Evolutionary conservation across 2,113 vertebrate species (phyloP).

Genomic region (Podarcis raffonei): DNA sequence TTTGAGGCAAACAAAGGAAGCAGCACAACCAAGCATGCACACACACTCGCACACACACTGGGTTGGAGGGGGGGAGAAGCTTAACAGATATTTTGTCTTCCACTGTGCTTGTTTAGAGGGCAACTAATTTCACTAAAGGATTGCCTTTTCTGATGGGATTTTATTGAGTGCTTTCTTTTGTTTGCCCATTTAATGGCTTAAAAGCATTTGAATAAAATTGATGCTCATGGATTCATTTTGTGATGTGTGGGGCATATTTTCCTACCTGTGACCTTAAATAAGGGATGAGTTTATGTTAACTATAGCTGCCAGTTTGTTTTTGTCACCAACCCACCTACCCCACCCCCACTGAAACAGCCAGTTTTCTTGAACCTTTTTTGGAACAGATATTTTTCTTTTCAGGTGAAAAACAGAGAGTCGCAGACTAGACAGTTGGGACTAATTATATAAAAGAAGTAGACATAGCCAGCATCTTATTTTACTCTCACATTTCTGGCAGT

Average conservation of each 20-base stretch:
- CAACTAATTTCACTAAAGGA: background rate
- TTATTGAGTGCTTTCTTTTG: background rate
- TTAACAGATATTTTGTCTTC: background rate
- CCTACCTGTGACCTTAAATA: background rate
- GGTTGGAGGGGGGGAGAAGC: background rate
- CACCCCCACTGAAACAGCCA: background rate
- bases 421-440: background rate
- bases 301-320: background rate
- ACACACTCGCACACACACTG: background rate
- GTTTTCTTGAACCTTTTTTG: background rate
- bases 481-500: background rate
- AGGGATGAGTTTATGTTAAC: background rate
- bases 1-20: constrained; percentile 75
- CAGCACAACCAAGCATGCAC: constrained; percentile 29
- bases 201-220: background rate
- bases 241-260: background rate
- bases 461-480: background rate
- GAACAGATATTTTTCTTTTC: background rate
- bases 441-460: background rate
- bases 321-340: too few species aligned
- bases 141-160: background rate
- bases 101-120: background rate
- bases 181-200: background rate
- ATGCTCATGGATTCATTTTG: background rate
- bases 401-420: background rate